Conservation (phyloP, 2,888 invertebrate species). For the Zhengitettix transpicula region DNA sequence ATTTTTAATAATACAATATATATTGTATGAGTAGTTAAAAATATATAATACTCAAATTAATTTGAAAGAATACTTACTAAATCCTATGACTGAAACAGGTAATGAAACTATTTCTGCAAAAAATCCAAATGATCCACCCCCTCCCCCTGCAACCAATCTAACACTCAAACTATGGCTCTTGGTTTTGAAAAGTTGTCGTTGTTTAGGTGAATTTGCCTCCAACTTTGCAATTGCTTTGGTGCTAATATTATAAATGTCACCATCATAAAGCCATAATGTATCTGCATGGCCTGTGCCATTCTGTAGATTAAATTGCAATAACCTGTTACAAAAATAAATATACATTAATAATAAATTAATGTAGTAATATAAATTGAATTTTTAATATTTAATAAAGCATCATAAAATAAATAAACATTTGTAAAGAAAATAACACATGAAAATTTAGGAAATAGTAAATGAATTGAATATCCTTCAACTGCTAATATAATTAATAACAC, state of each 20-base stretch:
- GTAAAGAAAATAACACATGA: too few relatives aligned
- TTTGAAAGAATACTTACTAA: conserved; percentile 47
- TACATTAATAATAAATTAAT: too few relatives aligned
- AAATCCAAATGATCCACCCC: conserved; percentile 86
- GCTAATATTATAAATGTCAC: conserved; percentile 77
- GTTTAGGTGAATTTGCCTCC: conserved; percentile 30
- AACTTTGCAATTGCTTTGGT: conserved; percentile 40
- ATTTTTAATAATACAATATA: too few relatives aligned
- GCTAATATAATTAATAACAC: too few relatives aligned
- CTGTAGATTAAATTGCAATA: conserved; percentile 82
- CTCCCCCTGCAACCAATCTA: conserved; percentile 85
- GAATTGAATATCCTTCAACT: too few relatives aligned
- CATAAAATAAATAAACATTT: too few relatives aligned
- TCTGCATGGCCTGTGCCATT: conserved; percentile 73
- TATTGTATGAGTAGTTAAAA: too few relatives aligned
- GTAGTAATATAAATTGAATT: too few relatives aligned
- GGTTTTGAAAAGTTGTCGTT: conserved; percentile 46
- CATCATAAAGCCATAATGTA: conserved; percentile 74
- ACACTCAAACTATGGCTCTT: conserved; percentile 69
- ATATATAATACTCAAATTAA: neutral
- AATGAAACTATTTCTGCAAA: conserved; percentile 92
- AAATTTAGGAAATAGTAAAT: too few relatives aligned
- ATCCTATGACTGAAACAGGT: conserved; percentile 79
- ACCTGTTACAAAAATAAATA: conserved; percentile 25
- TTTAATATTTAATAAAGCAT: too few relatives aligned